Conservation (phyloP, 2,113 vertebrate species). For the Burhinus bistriatus region DNA sequence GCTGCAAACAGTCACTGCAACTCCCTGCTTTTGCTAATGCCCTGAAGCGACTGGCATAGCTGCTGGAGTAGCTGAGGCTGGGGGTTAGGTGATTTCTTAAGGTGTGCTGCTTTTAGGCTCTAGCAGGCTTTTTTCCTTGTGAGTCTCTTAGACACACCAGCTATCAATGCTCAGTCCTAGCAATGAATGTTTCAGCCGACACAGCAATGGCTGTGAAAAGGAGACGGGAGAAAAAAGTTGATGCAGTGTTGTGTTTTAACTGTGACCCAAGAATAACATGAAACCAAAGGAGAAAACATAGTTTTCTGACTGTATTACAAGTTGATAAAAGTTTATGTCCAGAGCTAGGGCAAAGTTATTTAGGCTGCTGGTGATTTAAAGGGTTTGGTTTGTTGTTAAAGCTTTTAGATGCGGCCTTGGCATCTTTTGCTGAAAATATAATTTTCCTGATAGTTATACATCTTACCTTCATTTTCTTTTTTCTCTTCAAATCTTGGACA, state of each 20-base stretch:
- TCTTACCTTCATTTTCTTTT: neutral
- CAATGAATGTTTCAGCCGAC: neutral
- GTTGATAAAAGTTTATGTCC: neutral
- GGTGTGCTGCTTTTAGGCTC: neutral
- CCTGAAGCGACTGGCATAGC: neutral
- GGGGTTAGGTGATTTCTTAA: accelerated
- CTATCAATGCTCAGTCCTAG: neutral
- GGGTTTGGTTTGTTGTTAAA: neutral
- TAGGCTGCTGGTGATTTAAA: neutral
- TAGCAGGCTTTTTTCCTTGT: neutral
- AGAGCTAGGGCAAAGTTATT: neutral
- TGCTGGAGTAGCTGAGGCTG: neutral
- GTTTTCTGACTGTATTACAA: neutral
- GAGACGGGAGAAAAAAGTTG: neutral
- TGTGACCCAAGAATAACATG: neutral
- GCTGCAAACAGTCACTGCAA: neutral
- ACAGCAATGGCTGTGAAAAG: neutral
- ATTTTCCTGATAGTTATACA: neutral
- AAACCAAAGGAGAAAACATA: neutral
- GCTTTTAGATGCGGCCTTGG: neutral
- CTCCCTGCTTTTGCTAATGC: neutral
- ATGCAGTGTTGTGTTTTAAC: neutral
- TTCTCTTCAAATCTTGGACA: neutral
- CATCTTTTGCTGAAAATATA: neutral
- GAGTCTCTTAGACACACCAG: neutral